Evolutionary conservation across 2,113 vertebrate genomes (phyloP).

Genomic region (Lycaon pictus): DNA sequence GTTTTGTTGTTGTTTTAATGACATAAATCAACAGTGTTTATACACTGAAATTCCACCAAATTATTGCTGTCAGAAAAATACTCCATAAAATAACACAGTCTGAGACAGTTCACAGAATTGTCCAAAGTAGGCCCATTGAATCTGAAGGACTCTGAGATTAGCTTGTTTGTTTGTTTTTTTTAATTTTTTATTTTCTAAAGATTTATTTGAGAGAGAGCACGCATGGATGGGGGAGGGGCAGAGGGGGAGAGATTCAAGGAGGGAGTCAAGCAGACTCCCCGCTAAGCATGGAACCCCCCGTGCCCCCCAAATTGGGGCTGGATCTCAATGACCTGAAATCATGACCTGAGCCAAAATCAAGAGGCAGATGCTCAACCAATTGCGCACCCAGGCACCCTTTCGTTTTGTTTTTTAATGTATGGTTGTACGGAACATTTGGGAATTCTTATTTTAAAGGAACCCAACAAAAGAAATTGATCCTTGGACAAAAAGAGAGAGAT

Average conservation of each 20-base stretch:
- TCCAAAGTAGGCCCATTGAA: background rate
- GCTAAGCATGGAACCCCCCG: background rate
- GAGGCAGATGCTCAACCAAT: background rate
- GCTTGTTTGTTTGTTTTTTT: background rate
- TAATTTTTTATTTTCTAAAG: background rate
- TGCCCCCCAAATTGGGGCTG: background rate
- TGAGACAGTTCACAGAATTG: background rate
- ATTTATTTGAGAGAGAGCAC: background rate
- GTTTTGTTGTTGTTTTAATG: constrained; percentile 13
- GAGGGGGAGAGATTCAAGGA: background rate
- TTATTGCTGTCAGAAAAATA: constrained; percentile 19
- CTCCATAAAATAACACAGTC: background rate
- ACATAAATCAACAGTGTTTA: background rate
- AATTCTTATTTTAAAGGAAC: constrained; percentile 60
- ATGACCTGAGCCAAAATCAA: background rate
- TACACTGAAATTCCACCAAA: constrained; percentile 39
- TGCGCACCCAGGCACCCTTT: background rate
- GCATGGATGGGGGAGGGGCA: background rate
- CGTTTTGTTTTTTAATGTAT: background rate
- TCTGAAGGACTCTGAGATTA: background rate
- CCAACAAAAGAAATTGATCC: background rate
- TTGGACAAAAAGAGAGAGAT: constrained; percentile 16
- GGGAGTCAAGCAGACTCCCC: background rate
- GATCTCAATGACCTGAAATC: background rate
- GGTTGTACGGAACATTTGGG: background rate